Percentiles rank a stretch among this genome's conserved stretches.
Conservation (phyloP, 2,797 vertebrate genomes). For the Loris lydekkerianus region DNA sequence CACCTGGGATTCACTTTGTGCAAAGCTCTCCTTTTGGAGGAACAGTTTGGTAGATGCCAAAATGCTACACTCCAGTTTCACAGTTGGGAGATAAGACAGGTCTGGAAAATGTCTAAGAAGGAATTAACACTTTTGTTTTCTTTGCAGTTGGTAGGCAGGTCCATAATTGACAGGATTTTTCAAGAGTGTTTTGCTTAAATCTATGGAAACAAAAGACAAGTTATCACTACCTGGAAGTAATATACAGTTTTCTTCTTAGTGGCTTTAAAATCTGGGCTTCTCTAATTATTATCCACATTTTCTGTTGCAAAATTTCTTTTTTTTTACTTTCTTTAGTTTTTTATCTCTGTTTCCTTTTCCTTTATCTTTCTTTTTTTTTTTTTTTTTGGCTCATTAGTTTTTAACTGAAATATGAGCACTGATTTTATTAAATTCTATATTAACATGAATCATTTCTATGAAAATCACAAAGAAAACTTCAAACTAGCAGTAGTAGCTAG, state of each 20-base stretch:
- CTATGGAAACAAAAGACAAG: constrained; percentile 85
- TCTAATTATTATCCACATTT: constrained; percentile 77
- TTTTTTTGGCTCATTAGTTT: constrained; percentile 75
- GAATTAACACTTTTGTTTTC: constrained; percentile 82
- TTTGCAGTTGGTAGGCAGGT: constrained; percentile 62
- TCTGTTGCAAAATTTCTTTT: constrained; percentile 78
- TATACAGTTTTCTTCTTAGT: constrained; percentile 84
- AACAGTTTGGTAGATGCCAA: constrained; percentile 78
- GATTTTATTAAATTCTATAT: constrained; percentile 82
- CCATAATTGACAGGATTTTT: constrained; percentile 54
- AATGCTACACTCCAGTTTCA: constrained; percentile 78
- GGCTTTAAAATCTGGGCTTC: constrained; percentile 81
- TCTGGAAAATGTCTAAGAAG: constrained; percentile 79
- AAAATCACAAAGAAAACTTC: constrained; percentile 85
- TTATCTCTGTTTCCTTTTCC: background rate
- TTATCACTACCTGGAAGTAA: constrained; percentile 83
- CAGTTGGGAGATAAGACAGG: constrained; percentile 81
- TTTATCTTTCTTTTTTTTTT: background rate
- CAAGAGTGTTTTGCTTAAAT: constrained; percentile 84
- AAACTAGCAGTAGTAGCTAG: constrained; percentile 56
- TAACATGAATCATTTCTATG: constrained; percentile 84
- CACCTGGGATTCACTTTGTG: constrained; percentile 78
- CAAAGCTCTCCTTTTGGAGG: constrained; percentile 82
- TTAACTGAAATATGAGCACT: constrained; percentile 77
- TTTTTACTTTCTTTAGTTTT: background rate